phyloP scores from a whole-genome alignment of 2,888 invertebrate species.

The Drosophila kokeensis region DNA sequence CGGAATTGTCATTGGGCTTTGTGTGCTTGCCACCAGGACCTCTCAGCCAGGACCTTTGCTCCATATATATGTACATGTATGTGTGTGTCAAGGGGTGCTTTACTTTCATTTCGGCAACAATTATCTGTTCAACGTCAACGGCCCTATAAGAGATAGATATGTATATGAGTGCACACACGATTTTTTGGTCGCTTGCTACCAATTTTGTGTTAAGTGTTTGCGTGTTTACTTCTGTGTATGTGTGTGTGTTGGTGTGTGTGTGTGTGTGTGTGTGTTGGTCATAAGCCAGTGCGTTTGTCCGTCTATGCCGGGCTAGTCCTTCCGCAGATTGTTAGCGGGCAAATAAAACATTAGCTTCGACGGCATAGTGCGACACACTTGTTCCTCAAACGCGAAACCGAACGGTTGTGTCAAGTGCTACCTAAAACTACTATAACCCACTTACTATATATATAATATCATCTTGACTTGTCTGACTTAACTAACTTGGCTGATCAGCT shows the following conservation, averaged over 20 bases:
- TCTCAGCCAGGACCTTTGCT: conserved; percentile 17
- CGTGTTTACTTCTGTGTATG: conserved; percentile 65
- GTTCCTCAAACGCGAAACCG: conserved; percentile 78
- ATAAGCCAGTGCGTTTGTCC: conserved; percentile 71
- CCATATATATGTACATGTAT: background rate
- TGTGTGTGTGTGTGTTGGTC: conserved; percentile 56
- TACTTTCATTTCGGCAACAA: conserved; percentile 78
- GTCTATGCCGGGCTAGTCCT: conserved; percentile 64
- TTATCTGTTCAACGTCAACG: conserved; percentile 80
- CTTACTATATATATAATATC: conserved; percentile 10
- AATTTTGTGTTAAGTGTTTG: conserved; percentile 79
- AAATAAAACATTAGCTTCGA: conserved; percentile 79
- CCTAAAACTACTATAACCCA: conserved; percentile 26
- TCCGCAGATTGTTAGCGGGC: conserved; percentile 79
- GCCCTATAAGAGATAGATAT: conserved; percentile 14
- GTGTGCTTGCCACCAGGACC: conserved; percentile 54
- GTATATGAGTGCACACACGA: conserved; percentile 65
- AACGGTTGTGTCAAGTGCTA: conserved; percentile 74
- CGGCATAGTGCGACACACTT: conserved; percentile 69
- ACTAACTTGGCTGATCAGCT: conserved; percentile 2
- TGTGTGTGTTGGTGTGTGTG: conserved; percentile 41
- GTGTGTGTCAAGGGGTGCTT: conserved; percentile 43
- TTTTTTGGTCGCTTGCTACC: conserved; percentile 69
- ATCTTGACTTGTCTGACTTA: background rate
- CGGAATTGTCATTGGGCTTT: conserved; percentile 65